A percentile compares a stretch with the other conserved stretches of the same genome.
phyloP scores from a whole-genome alignment of 1,140 invertebrate genomes.

The Drosophila rhopaloa region DNA sequence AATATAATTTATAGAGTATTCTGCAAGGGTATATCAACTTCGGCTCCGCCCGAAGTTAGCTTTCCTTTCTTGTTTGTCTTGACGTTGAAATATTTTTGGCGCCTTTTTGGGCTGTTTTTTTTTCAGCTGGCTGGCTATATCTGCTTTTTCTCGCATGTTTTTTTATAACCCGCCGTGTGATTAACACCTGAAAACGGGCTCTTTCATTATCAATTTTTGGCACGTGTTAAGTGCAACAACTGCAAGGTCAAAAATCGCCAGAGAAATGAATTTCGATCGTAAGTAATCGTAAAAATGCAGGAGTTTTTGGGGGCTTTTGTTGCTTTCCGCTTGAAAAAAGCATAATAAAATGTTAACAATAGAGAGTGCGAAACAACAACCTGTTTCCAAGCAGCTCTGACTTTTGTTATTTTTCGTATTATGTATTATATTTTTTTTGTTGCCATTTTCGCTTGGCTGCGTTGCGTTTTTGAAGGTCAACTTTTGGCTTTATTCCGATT shows the following conservation, averaged over 20 bases:
- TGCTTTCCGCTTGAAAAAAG: constrained; percentile 64
- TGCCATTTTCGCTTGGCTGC: constrained; percentile 73
- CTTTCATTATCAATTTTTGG: constrained; percentile 66
- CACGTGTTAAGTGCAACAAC: constrained; percentile 60
- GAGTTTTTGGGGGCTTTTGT: constrained; percentile 36
- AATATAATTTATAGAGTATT: too few relatives aligned
- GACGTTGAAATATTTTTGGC: constrained; percentile 56
- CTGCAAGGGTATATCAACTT: too few relatives aligned
- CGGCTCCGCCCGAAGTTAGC: too few relatives aligned
- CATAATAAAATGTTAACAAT: constrained; percentile 80
- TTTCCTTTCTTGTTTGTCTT: too few relatives aligned
- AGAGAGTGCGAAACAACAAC: constrained; percentile 38
- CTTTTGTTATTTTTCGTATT: constrained; percentile 37
- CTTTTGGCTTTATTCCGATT: constrained; percentile 53
- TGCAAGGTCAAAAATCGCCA: constrained; percentile 39
- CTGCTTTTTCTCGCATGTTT: background rate
- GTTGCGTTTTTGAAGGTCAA: constrained; percentile 79
- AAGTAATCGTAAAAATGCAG: constrained; percentile 49
- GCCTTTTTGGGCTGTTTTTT: constrained; percentile 48
- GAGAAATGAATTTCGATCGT: constrained; percentile 37
- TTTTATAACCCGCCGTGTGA: constrained; percentile 37
- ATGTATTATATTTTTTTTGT: constrained; percentile 1
- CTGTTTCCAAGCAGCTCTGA: constrained; percentile 58
- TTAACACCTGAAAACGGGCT: constrained; percentile 70
- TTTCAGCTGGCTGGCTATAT: constrained; percentile 5